These are phyloP conservation scores for Stramonita haemastoma DNA, from an alignment of 2,888 invertebrate genomes.

Conservation along the genomic window DNA sequence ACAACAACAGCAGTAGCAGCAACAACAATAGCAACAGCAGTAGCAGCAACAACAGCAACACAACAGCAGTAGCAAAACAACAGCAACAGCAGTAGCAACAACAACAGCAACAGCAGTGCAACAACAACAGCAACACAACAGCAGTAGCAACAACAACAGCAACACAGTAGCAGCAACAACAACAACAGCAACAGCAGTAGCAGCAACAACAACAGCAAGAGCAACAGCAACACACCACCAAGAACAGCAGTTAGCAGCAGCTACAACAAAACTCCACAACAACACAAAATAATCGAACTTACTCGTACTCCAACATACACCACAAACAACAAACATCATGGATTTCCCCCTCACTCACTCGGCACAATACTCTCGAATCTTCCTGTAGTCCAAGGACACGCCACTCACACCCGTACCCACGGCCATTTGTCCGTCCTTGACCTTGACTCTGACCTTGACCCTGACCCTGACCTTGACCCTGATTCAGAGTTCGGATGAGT, in stretches of 20 bases:
- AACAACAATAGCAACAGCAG: too few species aligned
- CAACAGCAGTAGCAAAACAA: too few species aligned
- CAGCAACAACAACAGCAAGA: too few species aligned
- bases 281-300: background rate
- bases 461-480: background rate
- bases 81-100: too few species aligned
- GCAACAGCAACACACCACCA: background rate
- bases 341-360: constrained; percentile 39
- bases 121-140: too few species aligned
- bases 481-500: background rate
- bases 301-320: background rate
- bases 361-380: constrained; percentile 47
- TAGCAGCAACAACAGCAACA: too few species aligned
- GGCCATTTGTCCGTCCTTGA: background rate
- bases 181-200: too few species aligned
- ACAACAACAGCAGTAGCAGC: too few species aligned
- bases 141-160: too few species aligned
- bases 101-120: too few species aligned
- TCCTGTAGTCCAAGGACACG: constrained; percentile 45
- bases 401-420: background rate
- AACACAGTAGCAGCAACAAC: too few species aligned
- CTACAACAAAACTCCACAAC: background rate
- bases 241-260: background rate
- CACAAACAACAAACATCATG: background rate
- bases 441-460: background rate